phyloP scores from a whole-genome alignment of 30 jellyfish, hydroid and myxozoan genomes.

The Hydractinia echinata region DNA sequence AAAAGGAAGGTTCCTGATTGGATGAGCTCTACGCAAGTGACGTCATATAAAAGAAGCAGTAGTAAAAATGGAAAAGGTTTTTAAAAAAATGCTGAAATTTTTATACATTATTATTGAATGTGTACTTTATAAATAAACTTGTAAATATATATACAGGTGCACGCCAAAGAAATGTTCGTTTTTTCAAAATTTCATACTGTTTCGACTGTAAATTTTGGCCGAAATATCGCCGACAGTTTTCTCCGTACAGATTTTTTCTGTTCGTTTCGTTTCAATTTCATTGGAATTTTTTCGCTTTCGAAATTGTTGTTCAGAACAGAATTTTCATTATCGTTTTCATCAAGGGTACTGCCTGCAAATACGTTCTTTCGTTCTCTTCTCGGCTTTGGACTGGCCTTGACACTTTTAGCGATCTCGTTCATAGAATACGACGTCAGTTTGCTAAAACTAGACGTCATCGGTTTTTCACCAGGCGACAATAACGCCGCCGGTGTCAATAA shows the following conservation, averaged over 20 bases:
- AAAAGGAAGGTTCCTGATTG: constrained; percentile 77
- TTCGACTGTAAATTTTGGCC: constrained; percentile 26
- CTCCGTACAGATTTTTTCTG: constrained; percentile 73
- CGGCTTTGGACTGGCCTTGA: background rate
- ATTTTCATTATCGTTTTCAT: background rate
- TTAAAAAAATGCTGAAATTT: background rate
- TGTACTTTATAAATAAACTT: too few relatives aligned
- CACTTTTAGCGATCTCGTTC: background rate
- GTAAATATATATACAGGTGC: too few relatives aligned
- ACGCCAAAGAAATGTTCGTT: too few relatives aligned
- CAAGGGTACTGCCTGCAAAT: background rate
- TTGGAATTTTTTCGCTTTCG: background rate
- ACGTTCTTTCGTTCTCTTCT: background rate
- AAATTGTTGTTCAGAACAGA: background rate
- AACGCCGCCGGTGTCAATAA: constrained; percentile 1
- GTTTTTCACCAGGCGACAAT: constrained; percentile 2
- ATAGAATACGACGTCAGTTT: constrained; percentile 8
- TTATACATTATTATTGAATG: too few relatives aligned
- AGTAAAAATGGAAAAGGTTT: constrained; percentile 32
- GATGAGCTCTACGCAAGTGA: constrained; percentile 47
- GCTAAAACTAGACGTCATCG: background rate
- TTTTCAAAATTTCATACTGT: background rate
- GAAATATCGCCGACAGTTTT: constrained; percentile 61
- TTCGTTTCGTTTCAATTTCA: constrained; percentile 57
- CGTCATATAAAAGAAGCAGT: constrained; percentile 56